A percentile compares a stretch with the other conserved stretches of the same genome.
Evolutionary conservation across 2,888 invertebrate genomes (phyloP).

Genomic region (Bembecia ichneumoniformis): DNA sequence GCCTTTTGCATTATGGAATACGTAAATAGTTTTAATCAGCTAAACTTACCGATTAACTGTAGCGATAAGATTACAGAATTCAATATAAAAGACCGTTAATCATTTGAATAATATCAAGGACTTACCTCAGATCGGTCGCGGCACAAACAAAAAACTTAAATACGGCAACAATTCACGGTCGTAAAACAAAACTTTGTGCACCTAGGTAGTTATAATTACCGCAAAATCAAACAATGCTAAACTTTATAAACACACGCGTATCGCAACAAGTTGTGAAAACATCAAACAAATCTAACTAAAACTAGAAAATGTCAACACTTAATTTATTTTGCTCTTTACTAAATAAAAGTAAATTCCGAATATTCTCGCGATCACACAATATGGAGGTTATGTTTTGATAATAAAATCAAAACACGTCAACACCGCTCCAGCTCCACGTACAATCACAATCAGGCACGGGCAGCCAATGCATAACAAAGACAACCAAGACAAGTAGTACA

Average conservation of each 20-base stretch:
- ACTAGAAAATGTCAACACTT: too few species aligned
- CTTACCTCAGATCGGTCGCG: not conserved
- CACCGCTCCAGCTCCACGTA: slow-evolving; percentile 30
- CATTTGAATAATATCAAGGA: not conserved
- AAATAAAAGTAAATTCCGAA: slow-evolving; percentile 20
- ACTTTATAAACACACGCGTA: slow-evolving; percentile 49
- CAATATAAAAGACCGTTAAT: not conserved
- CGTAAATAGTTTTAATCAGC: too few species aligned
- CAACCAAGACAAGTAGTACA: too few species aligned
- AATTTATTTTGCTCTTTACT: too few species aligned
- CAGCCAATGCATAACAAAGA: too few species aligned
- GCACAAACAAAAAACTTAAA: too few species aligned
- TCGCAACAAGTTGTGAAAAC: slow-evolving; percentile 1
- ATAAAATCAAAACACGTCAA: slow-evolving; percentile 27
- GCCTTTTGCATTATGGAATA: too few species aligned
- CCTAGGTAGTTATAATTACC: slow-evolving; percentile 17
- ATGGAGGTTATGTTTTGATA: slow-evolving; percentile 60
- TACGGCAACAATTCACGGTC: slow-evolving; percentile 46
- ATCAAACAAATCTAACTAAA: not conserved
- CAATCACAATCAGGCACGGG: too few species aligned
- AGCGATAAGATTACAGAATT: not conserved
- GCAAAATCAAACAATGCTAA: slow-evolving; percentile 38
- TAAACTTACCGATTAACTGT: too few species aligned
- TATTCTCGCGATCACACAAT: slow-evolving; percentile 36
- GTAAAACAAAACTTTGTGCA: slow-evolving; percentile 29